These are phyloP conservation scores for Phylloscopus collybita DNA, from an alignment of 2,797 vertebrate species.

Conservation along the genomic window DNA sequence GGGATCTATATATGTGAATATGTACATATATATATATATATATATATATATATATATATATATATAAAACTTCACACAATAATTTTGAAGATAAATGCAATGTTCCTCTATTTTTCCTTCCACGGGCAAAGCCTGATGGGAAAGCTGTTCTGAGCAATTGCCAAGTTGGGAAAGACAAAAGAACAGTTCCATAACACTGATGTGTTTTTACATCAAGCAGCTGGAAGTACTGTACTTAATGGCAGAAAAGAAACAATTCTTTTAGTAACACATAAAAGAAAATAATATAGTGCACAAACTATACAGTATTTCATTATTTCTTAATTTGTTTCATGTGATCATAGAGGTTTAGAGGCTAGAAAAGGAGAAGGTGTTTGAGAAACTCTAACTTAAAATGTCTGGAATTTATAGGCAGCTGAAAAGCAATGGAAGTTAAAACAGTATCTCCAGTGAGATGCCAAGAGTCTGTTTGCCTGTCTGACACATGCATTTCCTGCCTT, in stretches of 20 bases:
- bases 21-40: neutral
- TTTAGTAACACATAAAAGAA: neutral
- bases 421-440: neutral
- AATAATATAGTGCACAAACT: neutral
- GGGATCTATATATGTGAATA: neutral
- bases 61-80: neutral
- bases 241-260: neutral
- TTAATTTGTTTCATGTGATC: neutral
- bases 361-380: neutral
- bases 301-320: neutral
- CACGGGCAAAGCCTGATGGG: neutral
- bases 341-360: neutral
- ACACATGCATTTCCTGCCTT: neutral
- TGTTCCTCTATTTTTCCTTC: slow-evolving; percentile 23
- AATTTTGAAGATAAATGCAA: slow-evolving; percentile 43
- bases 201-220: neutral
- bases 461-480: neutral
- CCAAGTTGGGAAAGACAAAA: neutral
- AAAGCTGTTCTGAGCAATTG: neutral
- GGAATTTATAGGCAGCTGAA: neutral
- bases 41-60: neutral
- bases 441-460: neutral
- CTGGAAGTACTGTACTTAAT: neutral
- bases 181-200: neutral
- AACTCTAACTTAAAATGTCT: neutral